phyloP scores from a whole-genome alignment of 2,113 vertebrate species.

The Eubucco bourcierii region DNA sequence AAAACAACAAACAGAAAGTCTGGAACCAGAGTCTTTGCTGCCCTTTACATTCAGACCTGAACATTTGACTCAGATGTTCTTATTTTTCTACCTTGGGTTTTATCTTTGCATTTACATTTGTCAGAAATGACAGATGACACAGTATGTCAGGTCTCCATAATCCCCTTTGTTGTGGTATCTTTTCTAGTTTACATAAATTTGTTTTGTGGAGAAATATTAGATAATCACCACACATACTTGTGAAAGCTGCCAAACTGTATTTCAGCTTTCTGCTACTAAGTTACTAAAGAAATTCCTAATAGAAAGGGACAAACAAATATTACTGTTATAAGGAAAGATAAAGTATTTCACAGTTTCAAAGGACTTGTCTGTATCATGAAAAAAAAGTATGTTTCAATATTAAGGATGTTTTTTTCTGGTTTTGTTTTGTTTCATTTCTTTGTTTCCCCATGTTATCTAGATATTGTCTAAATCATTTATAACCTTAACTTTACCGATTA shows the following conservation, averaged over 20 bases:
- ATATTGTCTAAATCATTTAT: neutral
- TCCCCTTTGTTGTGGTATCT: slow-evolving; percentile 2
- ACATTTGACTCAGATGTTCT: neutral
- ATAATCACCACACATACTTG: neutral
- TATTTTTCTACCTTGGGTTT: neutral
- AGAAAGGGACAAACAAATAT: neutral
- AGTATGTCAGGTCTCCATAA: neutral
- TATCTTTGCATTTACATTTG: slow-evolving; percentile 17
- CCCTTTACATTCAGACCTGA: neutral
- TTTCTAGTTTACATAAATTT: slow-evolving; percentile 8
- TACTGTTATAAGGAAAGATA: neutral
- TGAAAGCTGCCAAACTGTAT: neutral
- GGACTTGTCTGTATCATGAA: neutral
- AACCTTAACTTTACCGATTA: neutral
- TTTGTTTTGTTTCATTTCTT: too few species aligned
- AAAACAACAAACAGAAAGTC: neutral
- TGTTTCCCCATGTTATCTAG: neutral
- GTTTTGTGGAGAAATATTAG: neutral
- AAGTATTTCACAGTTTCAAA: neutral
- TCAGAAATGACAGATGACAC: slow-evolving; percentile 44
- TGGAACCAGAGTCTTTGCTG: neutral
- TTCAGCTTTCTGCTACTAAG: neutral
- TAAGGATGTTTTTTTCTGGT: neutral
- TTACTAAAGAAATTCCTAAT: neutral
- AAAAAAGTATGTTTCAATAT: neutral